Conservation (phyloP, 2,797 vertebrate species). For the Sphenopsis melanotis region DNA sequence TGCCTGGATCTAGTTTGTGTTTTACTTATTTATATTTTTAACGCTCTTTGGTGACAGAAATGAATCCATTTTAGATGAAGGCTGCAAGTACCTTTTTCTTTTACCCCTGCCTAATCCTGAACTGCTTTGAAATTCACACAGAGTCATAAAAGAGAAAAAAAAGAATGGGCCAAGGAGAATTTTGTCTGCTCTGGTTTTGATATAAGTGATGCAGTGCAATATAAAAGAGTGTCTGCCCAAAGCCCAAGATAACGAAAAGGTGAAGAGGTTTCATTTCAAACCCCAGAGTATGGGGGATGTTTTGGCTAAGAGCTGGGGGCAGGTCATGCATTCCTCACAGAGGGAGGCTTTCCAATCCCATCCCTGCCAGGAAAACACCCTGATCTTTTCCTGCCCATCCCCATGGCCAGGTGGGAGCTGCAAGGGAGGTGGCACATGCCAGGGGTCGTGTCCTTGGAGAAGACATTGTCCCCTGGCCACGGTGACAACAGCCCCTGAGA, state of each 20-base stretch:
- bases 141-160: background rate
- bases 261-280: slow-evolving; percentile 41
- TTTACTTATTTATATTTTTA: background rate
- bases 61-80: background rate
- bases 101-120: background rate
- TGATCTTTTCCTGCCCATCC: background rate
- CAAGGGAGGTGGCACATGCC: rapidly evolving
- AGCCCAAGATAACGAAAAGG: background rate
- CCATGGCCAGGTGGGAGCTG: background rate
- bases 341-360: background rate
- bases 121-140: slow-evolving; percentile 21
- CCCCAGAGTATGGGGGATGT: background rate
- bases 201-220: slow-evolving; percentile 29
- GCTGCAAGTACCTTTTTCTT: background rate
- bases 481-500: background rate
- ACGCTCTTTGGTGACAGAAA: background rate
- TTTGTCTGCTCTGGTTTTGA: slow-evolving; percentile 55
- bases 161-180: background rate
- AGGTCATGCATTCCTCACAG: background rate
- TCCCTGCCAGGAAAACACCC: background rate
- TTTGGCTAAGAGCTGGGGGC: background rate
- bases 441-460: background rate
- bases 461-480: rapidly evolving
- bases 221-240: background rate
- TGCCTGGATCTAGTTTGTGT: background rate